Evolutionary conservation across 1,140 invertebrate species (phyloP).

Genomic region (Temnothorax longispinosus): DNA sequence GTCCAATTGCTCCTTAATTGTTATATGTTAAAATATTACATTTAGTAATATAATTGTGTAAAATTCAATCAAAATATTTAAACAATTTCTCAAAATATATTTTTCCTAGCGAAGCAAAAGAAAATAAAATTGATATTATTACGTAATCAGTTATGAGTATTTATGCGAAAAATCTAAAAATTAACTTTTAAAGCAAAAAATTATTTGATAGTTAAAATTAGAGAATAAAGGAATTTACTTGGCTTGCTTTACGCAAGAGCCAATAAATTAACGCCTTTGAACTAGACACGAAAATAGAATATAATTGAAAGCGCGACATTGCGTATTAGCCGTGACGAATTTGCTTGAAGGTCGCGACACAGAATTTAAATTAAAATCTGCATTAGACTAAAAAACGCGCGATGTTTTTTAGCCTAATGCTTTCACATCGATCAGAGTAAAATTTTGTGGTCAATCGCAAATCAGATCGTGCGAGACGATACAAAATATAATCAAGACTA

Average conservation of each 20-base stretch:
- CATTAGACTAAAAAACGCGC: neutral
- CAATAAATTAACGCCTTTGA: neutral
- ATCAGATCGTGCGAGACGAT: neutral
- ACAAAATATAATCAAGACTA: neutral
- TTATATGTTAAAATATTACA: neutral
- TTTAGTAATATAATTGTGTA: neutral
- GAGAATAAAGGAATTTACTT: neutral
- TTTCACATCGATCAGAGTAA: neutral
- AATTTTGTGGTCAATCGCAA: neutral
- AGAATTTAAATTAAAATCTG: constrained; percentile 15
- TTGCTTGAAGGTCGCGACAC: constrained; percentile 9
- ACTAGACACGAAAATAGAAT: constrained; percentile 20
- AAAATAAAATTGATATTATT: constrained; percentile 3
- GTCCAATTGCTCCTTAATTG: neutral
- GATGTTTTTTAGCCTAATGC: constrained; percentile 10
- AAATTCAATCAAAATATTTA: neutral
- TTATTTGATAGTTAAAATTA: neutral
- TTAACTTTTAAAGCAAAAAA: neutral
- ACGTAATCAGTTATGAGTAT: neutral
- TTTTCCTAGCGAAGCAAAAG: neutral
- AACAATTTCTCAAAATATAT: neutral
- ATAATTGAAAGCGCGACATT: constrained; percentile 31
- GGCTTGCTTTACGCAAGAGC: neutral
- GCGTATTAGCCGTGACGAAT: constrained; percentile 22
- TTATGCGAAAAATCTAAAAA: neutral